Evolutionary conservation across 2,888 invertebrate genomes (phyloP), one percentile per base, ranked within the genome.

Genomic region (Brachynemurus nebulosus): DNA sequence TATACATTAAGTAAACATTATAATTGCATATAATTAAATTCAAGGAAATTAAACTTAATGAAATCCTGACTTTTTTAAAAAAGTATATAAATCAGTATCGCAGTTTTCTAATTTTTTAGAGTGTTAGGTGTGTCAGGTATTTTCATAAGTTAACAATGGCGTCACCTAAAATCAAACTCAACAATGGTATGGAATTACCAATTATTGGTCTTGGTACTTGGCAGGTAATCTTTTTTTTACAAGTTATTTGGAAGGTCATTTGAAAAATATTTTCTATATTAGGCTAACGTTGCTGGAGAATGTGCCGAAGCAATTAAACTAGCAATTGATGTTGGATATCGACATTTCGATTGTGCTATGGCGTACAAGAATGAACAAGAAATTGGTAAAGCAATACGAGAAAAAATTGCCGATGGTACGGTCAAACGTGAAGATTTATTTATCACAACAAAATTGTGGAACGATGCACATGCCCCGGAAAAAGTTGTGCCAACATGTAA

Each of bases 381-480:
- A 61, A 78, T 86, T 4, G 86, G 86, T 0, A 71, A 67, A 2
- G 86, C 79, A 0, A 66, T 86, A 39, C 64, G 67, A 1, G 71
- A 69, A 4, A 81, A 81, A 58, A 70, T 85, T 18, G 58, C 63
- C 0, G 76, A 80, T 52, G 80, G 81, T 0, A 70, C 70, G 1
- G 71, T 86, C 1, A 80, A 75, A 52, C 70, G 86, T 11, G 76
- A 78, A 54, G 77, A 80, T 16, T 60, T 86, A 0, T 85, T 83
- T 59, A 68, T 85, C 49, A 79, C 79, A 0, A 82, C 82, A 40
- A 86, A 90, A 72, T 62, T 89, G 3, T 92, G 92, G 92, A 89
- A 91, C 66, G 89, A 86, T 0, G 86, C 76, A 63, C 93, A 95
- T 60, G 74, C 75, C 14, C 74, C 76, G 1, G 83, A 86, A 20